Conservation (phyloP, 2,113 vertebrate species). For the Dipodomys spectabilis region DNA sequence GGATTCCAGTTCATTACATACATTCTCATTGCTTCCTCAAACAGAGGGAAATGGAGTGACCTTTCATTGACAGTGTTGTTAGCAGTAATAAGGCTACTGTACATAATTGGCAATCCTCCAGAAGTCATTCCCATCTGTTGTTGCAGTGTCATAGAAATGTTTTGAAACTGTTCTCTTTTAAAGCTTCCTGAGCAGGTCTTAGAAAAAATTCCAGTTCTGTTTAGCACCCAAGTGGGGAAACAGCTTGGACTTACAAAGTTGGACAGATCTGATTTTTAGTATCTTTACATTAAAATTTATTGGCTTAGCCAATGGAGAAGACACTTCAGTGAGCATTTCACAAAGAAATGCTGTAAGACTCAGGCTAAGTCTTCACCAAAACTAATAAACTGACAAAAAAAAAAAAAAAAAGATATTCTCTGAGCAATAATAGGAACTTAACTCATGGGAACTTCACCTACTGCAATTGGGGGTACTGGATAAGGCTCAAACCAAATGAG, state of each 20-base stretch:
- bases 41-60: slow-evolving; percentile 54
- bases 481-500: slow-evolving; percentile 34
- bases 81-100: slow-evolving; percentile 72
- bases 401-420: not conserved
- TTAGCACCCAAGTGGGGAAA: slow-evolving; percentile 70
- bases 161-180: slow-evolving; percentile 55
- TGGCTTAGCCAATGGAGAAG: slow-evolving; percentile 48
- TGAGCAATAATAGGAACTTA: not conserved
- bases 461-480: not conserved
- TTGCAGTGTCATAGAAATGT: not conserved
- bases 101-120: slow-evolving; percentile 25
- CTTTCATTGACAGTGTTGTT: slow-evolving; percentile 71
- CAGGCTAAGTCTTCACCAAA: slow-evolving; percentile 54
- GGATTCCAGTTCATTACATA: slow-evolving; percentile 70
- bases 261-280: slow-evolving; percentile 47
- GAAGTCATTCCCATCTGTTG: not conserved
- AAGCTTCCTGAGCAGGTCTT: slow-evolving; percentile 69
- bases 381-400: slow-evolving; percentile 16
- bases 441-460: not conserved
- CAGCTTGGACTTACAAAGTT: slow-evolving; percentile 26
- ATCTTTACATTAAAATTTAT: slow-evolving; percentile 42
- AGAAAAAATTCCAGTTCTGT: slow-evolving; percentile 56
- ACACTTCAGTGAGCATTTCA: slow-evolving; percentile 39
- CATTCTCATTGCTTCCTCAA: slow-evolving; percentile 66
- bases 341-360: slow-evolving; percentile 47